These are phyloP conservation scores for Eupithecia subfuscata DNA, from an alignment of 2,888 invertebrate genomes.

Conservation along the genomic window DNA sequence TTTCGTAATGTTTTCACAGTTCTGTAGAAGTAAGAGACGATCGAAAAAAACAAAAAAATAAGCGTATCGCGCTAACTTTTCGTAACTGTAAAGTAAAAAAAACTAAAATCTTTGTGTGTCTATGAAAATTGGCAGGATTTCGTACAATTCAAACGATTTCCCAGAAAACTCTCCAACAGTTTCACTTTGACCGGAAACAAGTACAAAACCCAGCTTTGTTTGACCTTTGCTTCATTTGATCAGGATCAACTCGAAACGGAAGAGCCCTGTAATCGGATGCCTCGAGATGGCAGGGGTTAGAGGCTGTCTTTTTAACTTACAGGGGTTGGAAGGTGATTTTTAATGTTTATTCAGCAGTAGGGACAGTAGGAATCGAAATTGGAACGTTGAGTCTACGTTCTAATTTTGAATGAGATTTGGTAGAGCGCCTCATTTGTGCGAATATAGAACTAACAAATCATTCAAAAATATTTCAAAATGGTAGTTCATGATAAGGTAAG, in stretches of 20 bases:
- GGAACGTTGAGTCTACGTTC: not conserved
- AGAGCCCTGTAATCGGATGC: slow-evolving; percentile 13
- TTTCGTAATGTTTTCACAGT: too few relatives aligned
- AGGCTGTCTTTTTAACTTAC: not conserved
- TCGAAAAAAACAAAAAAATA: too few relatives aligned
- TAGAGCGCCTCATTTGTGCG: not conserved
- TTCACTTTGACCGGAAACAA: slow-evolving; percentile 8
- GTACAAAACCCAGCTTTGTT: not conserved
- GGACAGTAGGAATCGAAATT: not conserved
- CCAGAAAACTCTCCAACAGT: not conserved
- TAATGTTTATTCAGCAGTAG: slow-evolving; percentile 11
- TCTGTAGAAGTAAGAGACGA: too few relatives aligned
- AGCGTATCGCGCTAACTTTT: too few relatives aligned
- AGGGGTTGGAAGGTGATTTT: slow-evolving; percentile 3
- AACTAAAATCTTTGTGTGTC: not conserved
- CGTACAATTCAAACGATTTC: not conserved
- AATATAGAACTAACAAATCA: not conserved
- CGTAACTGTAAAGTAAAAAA: not conserved
- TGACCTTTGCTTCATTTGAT: not conserved
- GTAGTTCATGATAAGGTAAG: not conserved
- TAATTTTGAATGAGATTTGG: not conserved
- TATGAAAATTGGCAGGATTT: not conserved
- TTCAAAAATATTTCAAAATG: not conserved
- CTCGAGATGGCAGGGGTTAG: slow-evolving; percentile 10
- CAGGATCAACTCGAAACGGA: slow-evolving; percentile 6